Conservation (phyloP, 2,113 vertebrate genomes). For the Aramus guarauna region DNA sequence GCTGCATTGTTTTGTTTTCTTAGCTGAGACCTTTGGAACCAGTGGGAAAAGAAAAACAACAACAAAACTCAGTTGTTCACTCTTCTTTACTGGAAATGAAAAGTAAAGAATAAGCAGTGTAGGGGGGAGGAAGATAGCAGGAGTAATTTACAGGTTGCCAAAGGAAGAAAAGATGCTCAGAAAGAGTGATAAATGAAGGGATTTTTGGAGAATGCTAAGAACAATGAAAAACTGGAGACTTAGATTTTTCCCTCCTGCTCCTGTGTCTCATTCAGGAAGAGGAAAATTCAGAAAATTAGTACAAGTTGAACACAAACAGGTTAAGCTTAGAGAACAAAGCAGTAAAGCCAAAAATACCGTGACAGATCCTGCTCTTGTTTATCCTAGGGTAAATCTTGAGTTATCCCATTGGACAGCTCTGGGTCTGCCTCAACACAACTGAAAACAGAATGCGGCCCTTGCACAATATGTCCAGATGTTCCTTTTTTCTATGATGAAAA, state of each 20-base stretch:
- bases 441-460: conserved; percentile 27
- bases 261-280: neutral
- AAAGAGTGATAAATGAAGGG: neutral
- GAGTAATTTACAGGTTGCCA: neutral
- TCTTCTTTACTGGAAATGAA: conserved; percentile 8
- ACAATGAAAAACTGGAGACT: neutral
- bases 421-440: conserved; percentile 1
- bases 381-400: neutral
- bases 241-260: neutral
- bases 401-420: neutral
- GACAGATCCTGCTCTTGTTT: conserved; percentile 15
- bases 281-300: neutral
- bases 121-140: neutral
- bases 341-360: neutral
- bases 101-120: neutral
- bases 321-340: neutral
- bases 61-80: neutral
- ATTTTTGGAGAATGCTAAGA: neutral
- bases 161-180: neutral
- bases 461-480: conserved; percentile 52
- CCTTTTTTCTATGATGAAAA: conserved; percentile 16
- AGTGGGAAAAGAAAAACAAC: conserved; percentile 32
- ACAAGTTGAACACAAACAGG: neutral
- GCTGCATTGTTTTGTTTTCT: conserved; percentile 38
- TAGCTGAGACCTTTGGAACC: conserved; percentile 22